These are phyloP conservation scores for Phyto melanocephala DNA, from an alignment of 2,888 invertebrate species.

Conservation along the genomic window DNA sequence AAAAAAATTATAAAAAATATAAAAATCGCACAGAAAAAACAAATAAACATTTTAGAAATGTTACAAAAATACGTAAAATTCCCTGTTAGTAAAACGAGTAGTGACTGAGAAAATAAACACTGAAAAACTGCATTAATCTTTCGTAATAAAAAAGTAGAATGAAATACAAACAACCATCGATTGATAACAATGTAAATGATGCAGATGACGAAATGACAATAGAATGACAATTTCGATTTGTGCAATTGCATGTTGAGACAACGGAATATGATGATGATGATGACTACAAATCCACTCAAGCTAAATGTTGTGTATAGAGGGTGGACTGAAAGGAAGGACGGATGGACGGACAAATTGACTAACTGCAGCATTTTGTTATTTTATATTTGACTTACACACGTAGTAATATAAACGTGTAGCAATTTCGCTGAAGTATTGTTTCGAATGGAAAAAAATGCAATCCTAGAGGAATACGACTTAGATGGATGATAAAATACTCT, in stretches of 20 bases:
- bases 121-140: conserved; percentile 37
- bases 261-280: conserved; percentile 44
- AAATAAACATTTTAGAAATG: conserved; percentile 52
- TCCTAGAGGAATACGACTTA: neutral
- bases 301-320: neutral
- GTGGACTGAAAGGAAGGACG: neutral
- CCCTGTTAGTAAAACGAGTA: conserved; percentile 9
- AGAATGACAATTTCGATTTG: conserved; percentile 49
- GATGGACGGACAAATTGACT: conserved; percentile 9
- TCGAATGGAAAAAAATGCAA: neutral
- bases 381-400: conserved; percentile 32
- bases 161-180: neutral
- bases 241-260: conserved; percentile 42
- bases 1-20: too few relatives aligned
- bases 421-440: conserved; percentile 7
- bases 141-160: conserved; percentile 37
- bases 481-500: neutral
- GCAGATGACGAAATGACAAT: conserved; percentile 50
- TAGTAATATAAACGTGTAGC: conserved; percentile 10
- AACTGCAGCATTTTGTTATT: conserved; percentile 34
- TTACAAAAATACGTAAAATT: conserved; percentile 48
- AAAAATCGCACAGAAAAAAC: conserved; percentile 4
- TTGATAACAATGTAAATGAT: conserved; percentile 50
- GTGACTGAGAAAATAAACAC: conserved; percentile 12
- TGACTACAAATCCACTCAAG: conserved; percentile 30